Base-by-base conservation (phyloP, 2,797 vertebrate species). In the Melanotaenia parkinsoni region DNA sequence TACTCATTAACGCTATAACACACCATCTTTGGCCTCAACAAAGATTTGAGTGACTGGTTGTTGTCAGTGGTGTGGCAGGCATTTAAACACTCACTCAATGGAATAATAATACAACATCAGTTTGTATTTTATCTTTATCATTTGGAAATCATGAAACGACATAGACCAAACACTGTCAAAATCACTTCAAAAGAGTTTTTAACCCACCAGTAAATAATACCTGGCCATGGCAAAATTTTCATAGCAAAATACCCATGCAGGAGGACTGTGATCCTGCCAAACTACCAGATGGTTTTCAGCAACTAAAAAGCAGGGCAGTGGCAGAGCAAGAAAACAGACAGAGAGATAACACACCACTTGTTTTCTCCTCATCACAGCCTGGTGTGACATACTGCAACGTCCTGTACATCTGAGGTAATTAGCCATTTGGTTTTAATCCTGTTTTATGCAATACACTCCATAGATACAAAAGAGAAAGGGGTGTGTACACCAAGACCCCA, bases 271-370 rank as follows among this genome's bases (percentile, higher is more conserved):
- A 69, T 77, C 37, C 72, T 20, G 62, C 24, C 32, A 66, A 78
- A 59, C 57, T 64, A 76, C 62, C 83, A 84, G 77, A 81, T 86
- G 74, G 76, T 76, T 77, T 71, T 78, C 35, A 78, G 62, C 13
- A 7, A 35, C 12, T 26, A 70, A 22, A 80, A 50, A 37, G 0
- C 0, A 11, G 18, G 56, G 26, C 22, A 59, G 66, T 11, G 47
- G 37, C 35, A 60, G 16, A 26, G 63, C 7, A 26, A 26, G 59
- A 77, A 72, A 66, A 67, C 58, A 66, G 40, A 63, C 35, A 18
- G 43, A 56, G 12, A 57, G 59, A 72, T 40, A 43, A 57, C 64
- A 13, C 51, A 53, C 51, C 13, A 38, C 58, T 70, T 28, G 51
- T 50, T 63, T 63, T 64, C 56, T 35, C 33, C 35, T 75, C 33